Evolutionary conservation across 2,113 vertebrate genomes (phyloP).

Genomic region (Caloenas nicobarica): DNA sequence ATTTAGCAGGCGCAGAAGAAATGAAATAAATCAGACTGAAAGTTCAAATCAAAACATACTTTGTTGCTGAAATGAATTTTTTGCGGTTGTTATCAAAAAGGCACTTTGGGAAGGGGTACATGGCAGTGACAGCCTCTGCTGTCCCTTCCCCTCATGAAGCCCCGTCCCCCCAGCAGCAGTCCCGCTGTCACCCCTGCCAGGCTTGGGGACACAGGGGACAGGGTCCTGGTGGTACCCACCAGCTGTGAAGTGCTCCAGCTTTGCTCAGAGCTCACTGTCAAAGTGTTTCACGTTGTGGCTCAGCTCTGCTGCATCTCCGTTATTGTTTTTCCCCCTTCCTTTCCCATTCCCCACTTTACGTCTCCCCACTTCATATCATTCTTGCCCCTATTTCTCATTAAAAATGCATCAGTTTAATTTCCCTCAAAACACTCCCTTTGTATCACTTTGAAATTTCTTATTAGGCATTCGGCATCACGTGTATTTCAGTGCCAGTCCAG

Average conservation of each 20-base stretch:
- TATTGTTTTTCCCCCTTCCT: neutral
- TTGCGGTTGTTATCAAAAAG: neutral
- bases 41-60: slow-evolving; percentile 12
- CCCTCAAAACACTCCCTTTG: neutral
- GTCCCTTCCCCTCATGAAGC: neutral
- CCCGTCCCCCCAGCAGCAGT: neutral
- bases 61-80: neutral
- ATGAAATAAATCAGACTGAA: neutral
- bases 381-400: neutral
- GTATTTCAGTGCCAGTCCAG: neutral
- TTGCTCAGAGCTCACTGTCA: neutral
- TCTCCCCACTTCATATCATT: neutral
- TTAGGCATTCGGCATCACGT: neutral
- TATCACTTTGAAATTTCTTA: neutral
- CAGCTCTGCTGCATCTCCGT: neutral
- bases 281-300: fast-evolving
- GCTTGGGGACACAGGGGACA: neutral
- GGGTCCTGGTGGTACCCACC: neutral
- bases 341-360: neutral
- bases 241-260: neutral
- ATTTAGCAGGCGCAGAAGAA: neutral
- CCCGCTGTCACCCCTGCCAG: neutral
- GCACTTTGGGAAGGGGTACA: neutral
- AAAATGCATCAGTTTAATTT: neutral
- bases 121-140: neutral